These are phyloP conservation scores for Telmatherina bonti DNA, from an alignment of 2,797 vertebrate species.

Conservation along the genomic window DNA sequence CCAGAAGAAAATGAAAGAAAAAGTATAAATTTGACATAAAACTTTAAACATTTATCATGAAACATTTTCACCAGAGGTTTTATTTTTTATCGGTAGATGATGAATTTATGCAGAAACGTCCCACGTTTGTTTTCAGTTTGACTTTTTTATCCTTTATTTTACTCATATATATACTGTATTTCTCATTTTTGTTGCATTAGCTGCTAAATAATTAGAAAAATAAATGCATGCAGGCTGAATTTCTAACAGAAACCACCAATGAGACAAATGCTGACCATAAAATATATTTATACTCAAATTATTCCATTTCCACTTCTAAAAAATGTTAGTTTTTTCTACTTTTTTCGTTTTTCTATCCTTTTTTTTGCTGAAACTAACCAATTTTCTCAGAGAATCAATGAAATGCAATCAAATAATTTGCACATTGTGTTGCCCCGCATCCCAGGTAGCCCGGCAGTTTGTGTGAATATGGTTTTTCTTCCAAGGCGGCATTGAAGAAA, in stretches of 20 bases:
- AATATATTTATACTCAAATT: not conserved
- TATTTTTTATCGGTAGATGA: not conserved
- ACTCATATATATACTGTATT: not conserved
- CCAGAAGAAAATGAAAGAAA: slow-evolving; percentile 1
- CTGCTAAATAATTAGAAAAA: too few relatives aligned
- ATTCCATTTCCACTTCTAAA: not conserved
- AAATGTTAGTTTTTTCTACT: too few relatives aligned
- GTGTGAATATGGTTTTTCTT: not conserved
- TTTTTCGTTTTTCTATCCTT: not conserved
- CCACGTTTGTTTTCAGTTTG: not conserved
- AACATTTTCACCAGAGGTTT: not conserved
- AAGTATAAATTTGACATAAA: not conserved
- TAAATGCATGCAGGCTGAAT: not conserved
- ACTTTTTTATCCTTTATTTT: not conserved
- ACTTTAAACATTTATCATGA: not conserved
- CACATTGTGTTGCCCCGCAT: slow-evolving; percentile 2
- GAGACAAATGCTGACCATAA: not conserved
- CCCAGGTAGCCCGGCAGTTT: slow-evolving; percentile 13
- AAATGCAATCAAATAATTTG: slow-evolving; percentile 21
- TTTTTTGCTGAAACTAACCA: not conserved
- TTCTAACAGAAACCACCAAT: not conserved
- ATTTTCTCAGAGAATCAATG: not conserved
- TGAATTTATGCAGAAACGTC: not conserved
- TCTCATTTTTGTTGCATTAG: not conserved
- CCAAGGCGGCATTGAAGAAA: slow-evolving; percentile 4